phyloP scores from a whole-genome alignment of 1,140 invertebrate genomes.

The Zaprionus gabonicus region DNA sequence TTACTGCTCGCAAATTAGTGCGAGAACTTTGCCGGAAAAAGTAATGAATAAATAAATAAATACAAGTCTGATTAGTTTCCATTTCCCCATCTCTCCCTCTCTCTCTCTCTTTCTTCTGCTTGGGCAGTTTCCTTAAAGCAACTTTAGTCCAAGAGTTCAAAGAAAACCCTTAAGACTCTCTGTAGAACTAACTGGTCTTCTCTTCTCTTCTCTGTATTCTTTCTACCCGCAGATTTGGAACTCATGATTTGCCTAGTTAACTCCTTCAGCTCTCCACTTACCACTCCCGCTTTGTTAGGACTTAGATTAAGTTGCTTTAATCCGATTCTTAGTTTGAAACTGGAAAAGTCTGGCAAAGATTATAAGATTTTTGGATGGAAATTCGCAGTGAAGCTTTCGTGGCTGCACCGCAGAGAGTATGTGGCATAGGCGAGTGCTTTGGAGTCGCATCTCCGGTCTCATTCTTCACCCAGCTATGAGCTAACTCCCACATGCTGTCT shows the following conservation, averaged over 20 bases:
- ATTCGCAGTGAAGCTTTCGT: background rate
- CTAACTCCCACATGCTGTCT: background rate
- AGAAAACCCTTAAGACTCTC: background rate
- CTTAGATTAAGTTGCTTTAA: background rate
- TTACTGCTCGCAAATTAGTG: background rate
- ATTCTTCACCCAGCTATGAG: background rate
- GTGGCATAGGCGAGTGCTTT: slow-evolving; percentile 44
- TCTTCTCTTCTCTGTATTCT: background rate
- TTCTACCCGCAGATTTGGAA: background rate
- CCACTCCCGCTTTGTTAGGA: background rate
- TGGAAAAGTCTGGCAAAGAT: slow-evolving; percentile 1
- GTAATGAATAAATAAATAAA: slow-evolving; percentile 2
- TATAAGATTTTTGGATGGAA: background rate
- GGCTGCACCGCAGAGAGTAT: background rate
- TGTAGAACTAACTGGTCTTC: background rate
- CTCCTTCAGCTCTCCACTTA: background rate
- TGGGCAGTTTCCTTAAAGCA: background rate
- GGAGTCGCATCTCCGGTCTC: slow-evolving; percentile 8
- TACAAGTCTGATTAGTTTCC: background rate
- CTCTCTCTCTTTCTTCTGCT: background rate
- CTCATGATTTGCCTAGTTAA: no score
- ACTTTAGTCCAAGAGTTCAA: background rate
- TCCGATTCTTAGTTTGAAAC: background rate
- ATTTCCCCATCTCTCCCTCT: background rate
- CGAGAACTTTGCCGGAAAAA: background rate